Evolutionary conservation across 2,888 invertebrate species (phyloP).

Genomic region (Melanotus villosus): DNA sequence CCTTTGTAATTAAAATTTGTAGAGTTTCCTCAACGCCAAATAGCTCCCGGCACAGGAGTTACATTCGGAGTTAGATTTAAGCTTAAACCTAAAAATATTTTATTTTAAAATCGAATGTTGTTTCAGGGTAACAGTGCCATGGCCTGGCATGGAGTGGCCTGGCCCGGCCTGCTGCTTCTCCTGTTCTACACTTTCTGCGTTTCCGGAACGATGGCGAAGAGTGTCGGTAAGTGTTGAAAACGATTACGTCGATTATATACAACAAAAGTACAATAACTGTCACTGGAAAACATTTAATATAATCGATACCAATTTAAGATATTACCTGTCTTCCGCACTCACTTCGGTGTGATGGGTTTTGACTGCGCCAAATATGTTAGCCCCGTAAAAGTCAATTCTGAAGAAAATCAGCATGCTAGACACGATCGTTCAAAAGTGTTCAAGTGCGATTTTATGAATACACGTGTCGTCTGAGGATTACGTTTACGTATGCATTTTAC

Average conservation of each 20-base stretch:
- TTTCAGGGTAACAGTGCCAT: conserved; percentile 68
- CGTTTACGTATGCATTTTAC: conserved; percentile 47
- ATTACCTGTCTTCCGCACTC: conserved; percentile 3
- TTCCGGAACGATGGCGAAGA: conserved; percentile 64
- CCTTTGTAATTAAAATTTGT: no score
- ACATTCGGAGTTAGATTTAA: no score
- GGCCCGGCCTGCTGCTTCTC: conserved; percentile 67
- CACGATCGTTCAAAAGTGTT: conserved; percentile 24
- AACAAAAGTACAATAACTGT: neutral
- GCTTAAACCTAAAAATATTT: no score
- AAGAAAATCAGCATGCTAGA: conserved; percentile 6
- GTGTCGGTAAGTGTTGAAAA: conserved; percentile 60
- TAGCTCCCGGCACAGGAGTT: no score
- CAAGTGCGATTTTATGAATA: conserved; percentile 27
- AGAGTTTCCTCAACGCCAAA: no score
- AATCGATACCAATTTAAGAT: conserved; percentile 18
- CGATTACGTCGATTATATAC: neutral
- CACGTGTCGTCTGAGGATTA: conserved; percentile 27
- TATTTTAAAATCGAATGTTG: conserved; percentile 29
- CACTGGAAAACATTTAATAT: neutral
- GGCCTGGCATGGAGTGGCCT: conserved; percentile 68
- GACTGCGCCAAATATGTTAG: conserved; percentile 17
- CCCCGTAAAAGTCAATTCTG: conserved; percentile 12
- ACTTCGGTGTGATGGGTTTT: conserved; percentile 13
- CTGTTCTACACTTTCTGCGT: conserved; percentile 53